Percentiles rank a stretch among this genome's conserved stretches.
Evolutionary conservation across 2,888 invertebrate species (phyloP).

Genomic region (Andrena bucephala): DNA sequence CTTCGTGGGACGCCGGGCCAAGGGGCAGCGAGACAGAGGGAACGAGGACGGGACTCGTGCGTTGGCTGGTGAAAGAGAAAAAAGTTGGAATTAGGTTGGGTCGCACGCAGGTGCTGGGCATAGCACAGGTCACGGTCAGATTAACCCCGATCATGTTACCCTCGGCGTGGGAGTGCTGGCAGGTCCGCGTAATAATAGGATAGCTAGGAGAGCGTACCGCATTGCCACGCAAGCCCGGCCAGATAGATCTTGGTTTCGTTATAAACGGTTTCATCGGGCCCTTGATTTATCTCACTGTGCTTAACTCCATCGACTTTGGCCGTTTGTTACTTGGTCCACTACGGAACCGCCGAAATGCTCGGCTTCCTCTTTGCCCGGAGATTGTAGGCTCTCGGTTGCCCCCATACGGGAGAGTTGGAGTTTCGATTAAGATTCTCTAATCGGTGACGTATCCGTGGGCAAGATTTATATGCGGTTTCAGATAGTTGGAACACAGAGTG

Average conservation of each 20-base stretch:
- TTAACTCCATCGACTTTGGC: slow-evolving; percentile 47
- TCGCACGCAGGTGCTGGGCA: slow-evolving; percentile 77
- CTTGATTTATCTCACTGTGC: slow-evolving; percentile 73
- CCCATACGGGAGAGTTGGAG: not conserved
- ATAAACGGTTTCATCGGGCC: slow-evolving; percentile 76
- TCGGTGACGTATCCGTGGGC: slow-evolving; percentile 19
- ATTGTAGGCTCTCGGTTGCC: slow-evolving; percentile 21
- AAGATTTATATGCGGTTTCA: slow-evolving; percentile 22
- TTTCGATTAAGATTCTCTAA: slow-evolving; percentile 21
- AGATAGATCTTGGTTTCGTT: slow-evolving; percentile 73
- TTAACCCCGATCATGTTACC: slow-evolving; percentile 85
- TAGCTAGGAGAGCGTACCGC: slow-evolving; percentile 72
- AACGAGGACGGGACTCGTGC: slow-evolving; percentile 8
- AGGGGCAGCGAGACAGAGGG: slow-evolving; percentile 12
- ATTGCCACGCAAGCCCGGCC: slow-evolving; percentile 54
- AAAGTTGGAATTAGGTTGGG: slow-evolving; percentile 71
- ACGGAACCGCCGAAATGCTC: slow-evolving; percentile 29
- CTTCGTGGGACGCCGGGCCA: slow-evolving; percentile 31
- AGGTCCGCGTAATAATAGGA: slow-evolving; percentile 82
- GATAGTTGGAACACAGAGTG: not conserved
- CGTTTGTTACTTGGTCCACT: slow-evolving; percentile 16
- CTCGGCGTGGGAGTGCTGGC: slow-evolving; percentile 84
- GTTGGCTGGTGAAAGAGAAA: slow-evolving; percentile 39
- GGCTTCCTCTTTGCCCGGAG: not conserved
- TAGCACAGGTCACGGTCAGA: slow-evolving; percentile 83